Evolutionary conservation across 2,888 invertebrate genomes (phyloP).

Genomic region (Cenopis cana): DNA sequence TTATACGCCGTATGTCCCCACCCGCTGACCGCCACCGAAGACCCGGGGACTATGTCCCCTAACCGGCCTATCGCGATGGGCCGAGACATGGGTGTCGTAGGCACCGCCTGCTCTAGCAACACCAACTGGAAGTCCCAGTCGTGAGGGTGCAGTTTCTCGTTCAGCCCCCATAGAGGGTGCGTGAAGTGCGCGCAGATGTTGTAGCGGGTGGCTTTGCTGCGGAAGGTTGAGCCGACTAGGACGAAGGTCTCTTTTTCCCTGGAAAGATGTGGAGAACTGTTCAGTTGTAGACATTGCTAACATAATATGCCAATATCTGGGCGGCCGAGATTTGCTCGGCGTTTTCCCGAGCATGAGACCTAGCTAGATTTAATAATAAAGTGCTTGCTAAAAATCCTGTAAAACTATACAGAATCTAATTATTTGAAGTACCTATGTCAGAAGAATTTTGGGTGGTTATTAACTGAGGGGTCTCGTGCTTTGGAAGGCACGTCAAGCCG

Average conservation of each 20-base stretch:
- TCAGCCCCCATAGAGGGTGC: slow-evolving; percentile 66
- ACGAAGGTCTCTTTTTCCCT: slow-evolving; percentile 64
- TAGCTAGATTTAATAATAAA: no score
- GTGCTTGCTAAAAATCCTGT: no score
- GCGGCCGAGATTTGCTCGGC: no score
- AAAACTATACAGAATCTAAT: no score
- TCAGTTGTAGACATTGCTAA: no score
- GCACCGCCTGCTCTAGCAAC: slow-evolving; percentile 66
- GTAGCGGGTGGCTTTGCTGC: slow-evolving; percentile 58
- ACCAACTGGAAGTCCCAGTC: slow-evolving; percentile 77
- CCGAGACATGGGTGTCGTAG: slow-evolving; percentile 58
- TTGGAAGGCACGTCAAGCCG: background rate
- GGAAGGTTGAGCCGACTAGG: slow-evolving; percentile 66
- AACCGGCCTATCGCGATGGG: slow-evolving; percentile 71
- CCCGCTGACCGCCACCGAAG: slow-evolving; percentile 63
- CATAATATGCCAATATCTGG: no score
- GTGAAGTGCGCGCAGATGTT: slow-evolving; percentile 71
- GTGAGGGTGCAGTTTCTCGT: slow-evolving; percentile 56
- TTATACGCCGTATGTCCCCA: slow-evolving; percentile 71
- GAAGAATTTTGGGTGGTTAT: background rate
- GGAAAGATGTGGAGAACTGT: slow-evolving; percentile 42
- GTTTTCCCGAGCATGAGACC: no score
- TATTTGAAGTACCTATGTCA: no score
- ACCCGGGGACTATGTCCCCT: slow-evolving; percentile 59
- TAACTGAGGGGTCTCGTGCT: background rate